A percentile compares a stretch with the other conserved stretches of the same genome.
Evolutionary conservation across 2,113 vertebrate genomes (phyloP).

Genomic region (Trogon melanurus): DNA sequence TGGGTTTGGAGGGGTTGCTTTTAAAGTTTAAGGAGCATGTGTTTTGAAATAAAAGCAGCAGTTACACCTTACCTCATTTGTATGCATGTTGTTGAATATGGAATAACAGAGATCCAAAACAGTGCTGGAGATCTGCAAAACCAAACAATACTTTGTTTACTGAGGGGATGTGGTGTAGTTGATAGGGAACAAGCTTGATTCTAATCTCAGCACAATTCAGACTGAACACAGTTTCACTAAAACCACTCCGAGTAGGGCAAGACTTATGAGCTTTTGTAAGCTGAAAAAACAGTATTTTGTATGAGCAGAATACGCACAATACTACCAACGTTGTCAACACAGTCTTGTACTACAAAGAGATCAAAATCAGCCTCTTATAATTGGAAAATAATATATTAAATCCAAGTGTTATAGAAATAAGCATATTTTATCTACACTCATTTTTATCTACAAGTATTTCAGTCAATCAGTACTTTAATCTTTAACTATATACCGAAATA

Average conservation of each 20-base stretch:
- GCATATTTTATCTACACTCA: neutral
- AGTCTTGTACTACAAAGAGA: neutral
- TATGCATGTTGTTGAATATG: constrained; percentile 64
- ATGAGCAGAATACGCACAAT: neutral
- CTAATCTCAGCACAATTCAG: neutral
- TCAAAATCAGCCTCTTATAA: neutral
- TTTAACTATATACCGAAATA: neutral
- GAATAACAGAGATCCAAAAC: constrained; percentile 73
- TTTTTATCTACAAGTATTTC: neutral
- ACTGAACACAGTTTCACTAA: neutral
- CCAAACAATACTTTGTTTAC: neutral
- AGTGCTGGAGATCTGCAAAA: constrained; percentile 64
- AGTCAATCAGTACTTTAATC: neutral
- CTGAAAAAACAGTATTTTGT: neutral
- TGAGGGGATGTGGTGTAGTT: neutral
- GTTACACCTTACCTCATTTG: constrained; percentile 43
- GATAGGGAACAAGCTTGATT: neutral
- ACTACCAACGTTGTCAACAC: neutral
- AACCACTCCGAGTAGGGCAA: neutral
- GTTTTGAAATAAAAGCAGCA: neutral
- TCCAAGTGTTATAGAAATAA: neutral
- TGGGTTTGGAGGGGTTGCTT: neutral
- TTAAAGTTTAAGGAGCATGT: neutral
- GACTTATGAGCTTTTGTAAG: neutral
- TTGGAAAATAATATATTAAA: no score